Base-by-base conservation (phyloP, 2,797 vertebrate genomes). In the Melopsittacus undulatus region DNA sequence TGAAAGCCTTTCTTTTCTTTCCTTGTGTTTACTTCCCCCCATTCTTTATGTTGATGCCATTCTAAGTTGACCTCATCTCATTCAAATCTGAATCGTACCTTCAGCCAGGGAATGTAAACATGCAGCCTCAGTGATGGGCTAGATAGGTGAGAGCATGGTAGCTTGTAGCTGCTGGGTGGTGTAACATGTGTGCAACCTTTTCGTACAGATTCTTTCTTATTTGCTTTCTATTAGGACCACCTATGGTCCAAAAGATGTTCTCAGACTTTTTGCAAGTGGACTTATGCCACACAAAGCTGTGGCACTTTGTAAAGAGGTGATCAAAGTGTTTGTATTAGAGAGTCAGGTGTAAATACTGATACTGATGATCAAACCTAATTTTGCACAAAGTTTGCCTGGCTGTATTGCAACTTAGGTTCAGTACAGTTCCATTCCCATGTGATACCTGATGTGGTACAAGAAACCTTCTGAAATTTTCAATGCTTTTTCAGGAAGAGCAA, bases 211-310 rank as follows among this genome's bases (percentile, higher is more conserved):
- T 66, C 19, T 51, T 69, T 3, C 0, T 79, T 68, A 20, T 7
- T 83, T 3, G 4, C 15, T 76, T 67, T 45, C 16, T 62, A 4
- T 61, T 62, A 56, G n/a, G 21, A 46, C 11, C 19, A 24, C 42
- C 15, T 5, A 1, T 21, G 9, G 13, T 45, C 57, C 27, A 23
- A 62, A 81, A 61, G 5, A 29, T 45, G 2, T 42, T 63, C 22
- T 80, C 24, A 26, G 40, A 7, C 26, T 74, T 89, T 19, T 24
- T 57, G 16, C 52, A 43, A 79, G 48, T 8, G 30, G 56, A 1
- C 4, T 43, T 57, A 14, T 1, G 0, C 40, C 42, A 36, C 3
- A 2, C 0, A 2, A 63, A 83, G 20, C 20, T 56, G 23, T 57
- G 40, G 8, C 10, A 8, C 26, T 36, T 89, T 30, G 40, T 7